Conservation (phyloP, 2,797 vertebrate species). For the Platyrinchus mystaceus region DNA sequence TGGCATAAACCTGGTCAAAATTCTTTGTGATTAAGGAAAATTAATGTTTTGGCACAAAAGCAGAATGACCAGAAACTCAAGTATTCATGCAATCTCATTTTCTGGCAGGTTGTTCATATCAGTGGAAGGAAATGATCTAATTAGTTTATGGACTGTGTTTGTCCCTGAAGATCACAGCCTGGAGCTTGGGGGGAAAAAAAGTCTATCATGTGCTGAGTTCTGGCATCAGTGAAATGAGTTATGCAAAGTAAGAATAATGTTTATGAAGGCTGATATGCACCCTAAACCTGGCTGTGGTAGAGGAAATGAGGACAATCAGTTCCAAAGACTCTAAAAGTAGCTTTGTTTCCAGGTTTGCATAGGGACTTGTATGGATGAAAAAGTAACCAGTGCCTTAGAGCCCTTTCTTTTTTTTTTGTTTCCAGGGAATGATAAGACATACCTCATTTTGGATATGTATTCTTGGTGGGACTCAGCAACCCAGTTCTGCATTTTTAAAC, state of each 20-base stretch:
- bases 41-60: not conserved
- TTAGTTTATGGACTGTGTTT: conserved; percentile 6
- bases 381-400: not conserved
- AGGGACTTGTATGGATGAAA: not conserved
- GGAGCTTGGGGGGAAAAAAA: not conserved
- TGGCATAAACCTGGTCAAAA: not conserved
- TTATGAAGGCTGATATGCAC: not conserved
- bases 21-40: not conserved
- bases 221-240: conserved; percentile 11
- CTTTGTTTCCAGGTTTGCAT: not conserved
- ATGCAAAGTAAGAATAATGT: not conserved
- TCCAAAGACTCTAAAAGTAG: not conserved
- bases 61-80: conserved; percentile 4
- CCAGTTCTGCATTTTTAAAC: not conserved
- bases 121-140: conserved; percentile 38
- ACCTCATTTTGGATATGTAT: not conserved
- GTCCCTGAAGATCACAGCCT: conserved; percentile 6
- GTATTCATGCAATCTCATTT: not conserved
- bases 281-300: not conserved
- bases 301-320: not conserved
- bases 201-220: not conserved
- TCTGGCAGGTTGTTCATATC: not conserved
- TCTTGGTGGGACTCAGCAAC: not conserved
- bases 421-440: not conserved
- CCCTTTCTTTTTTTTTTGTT: not conserved